Base-by-base conservation (phyloP, 1,140 invertebrate species). In the Theocolax elegans region DNA sequence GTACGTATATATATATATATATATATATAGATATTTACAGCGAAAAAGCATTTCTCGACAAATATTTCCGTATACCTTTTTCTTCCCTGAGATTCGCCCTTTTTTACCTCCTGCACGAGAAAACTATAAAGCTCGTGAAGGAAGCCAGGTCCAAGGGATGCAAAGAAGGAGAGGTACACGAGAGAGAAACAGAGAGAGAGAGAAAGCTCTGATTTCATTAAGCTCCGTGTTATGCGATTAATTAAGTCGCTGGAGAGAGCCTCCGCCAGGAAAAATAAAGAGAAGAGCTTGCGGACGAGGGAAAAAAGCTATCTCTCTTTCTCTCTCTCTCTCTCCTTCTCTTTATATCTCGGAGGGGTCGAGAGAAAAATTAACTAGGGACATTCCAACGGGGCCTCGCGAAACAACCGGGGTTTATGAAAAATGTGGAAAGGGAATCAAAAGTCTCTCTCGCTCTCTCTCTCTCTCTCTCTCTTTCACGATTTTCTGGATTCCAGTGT, bases 171-270 rank as follows among this genome's bases (percentile, higher is more conserved):
- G 6, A 8, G 27, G n/a, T 10, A 56, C 35, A 29, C 31, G 21
- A 46, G 48, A 27, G 35, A n/a, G 48, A 13, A 48, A n/a, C 71
- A 65, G 71, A 74, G 77, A 77, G 76, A 79, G 71, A 75, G 73
- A 72, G 76, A 76, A 74, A 83, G 79, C 82, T 83, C 81, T 84
- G 84, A 85, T 85, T 85, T 85, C 83, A 85, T 85, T 85, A 85
- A 83, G 82, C 78, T 74, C 81, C 79, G 84, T 84, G 83, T 85
- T 85, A 85, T 85, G 83, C 84, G 83, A 85, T 85, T 85, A 85
- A 85, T 85, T 85, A 85, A 85, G 83, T 85, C 82, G 81, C 81
- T 79, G 83, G 79, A 29, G 68, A 58, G 53, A 64, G 59, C 40
- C 40, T 44, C 17, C 79, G 75, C 76, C 78, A 79, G 81, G 78